Base-by-base conservation (phyloP, 2,113 vertebrate genomes). In the Ctenodactylus gundi region DNA sequence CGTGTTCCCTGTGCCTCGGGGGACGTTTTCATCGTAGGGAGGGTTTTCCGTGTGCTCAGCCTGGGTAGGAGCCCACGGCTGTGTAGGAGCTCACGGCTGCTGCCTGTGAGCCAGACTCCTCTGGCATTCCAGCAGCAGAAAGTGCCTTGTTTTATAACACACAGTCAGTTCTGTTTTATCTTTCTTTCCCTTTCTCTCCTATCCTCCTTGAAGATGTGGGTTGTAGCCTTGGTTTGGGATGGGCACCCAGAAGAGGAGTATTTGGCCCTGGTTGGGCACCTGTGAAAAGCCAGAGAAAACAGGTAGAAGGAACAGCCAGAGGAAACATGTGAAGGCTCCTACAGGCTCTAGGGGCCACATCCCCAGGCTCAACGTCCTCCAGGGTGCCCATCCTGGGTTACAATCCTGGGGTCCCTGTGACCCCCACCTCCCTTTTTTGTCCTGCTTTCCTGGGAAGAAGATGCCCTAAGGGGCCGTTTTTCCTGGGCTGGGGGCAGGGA, bases 1-100 rank as follows among this genome's bases (percentile, higher is more conserved):
- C 44, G 86, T 99, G 62, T 99, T 99, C 82, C 99, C 99, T 0
- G 55, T 97, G 29, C 99, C 99, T 41, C 70, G 0, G 17, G 7
- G 36, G 3, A 31, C 17, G 1, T 46, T 83, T 75, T 87, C 89
- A 87, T 92, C 72, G 3, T 17, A 51, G 8, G n/a, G 23, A 62
- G 65, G 14, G 27, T 46, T 77, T 25, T 18, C 73, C 13, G 2
- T n/a, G 27, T 7, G n/a, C 36, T 55, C 18, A 17, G 62, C 65
- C 65, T 36, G 64, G 70, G 62, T 87, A 57, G 1, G 64, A 75
- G 60, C 4, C 34, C 29, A n/a, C n/a, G n/a, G n/a, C 65, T 36
- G 64, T 64, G 62, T 87, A 57, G 1, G 64, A 75, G 60, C 4
- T n/a, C n/a, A n/a, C n/a, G n/a, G n/a, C n/a, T n/a, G n/a, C n/a